phyloP scores from a whole-genome alignment of 1,140 invertebrate species.

The Drosophila seguyi region DNA sequence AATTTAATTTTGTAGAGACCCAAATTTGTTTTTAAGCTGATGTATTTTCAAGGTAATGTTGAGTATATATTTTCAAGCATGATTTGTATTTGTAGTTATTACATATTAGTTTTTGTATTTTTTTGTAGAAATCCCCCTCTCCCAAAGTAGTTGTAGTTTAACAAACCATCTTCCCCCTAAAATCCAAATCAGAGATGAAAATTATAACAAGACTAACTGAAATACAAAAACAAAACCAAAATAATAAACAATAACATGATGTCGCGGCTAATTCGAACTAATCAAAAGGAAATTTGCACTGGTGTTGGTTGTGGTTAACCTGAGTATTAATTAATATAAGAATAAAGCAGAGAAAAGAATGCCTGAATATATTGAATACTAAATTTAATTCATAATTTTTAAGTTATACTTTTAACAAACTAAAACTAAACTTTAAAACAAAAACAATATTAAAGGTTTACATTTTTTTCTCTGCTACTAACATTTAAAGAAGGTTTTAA shows the following conservation, averaged over 20 bases:
- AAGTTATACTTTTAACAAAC: neutral
- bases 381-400: neutral
- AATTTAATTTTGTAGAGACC: neutral
- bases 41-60: conserved; percentile 33
- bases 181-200: neutral
- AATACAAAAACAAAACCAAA: neutral
- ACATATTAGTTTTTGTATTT: conserved; percentile 5
- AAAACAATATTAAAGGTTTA: neutral
- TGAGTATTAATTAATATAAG: neutral
- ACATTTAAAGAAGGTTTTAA: neutral
- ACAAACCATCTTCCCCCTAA: neutral
- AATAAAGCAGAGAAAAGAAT: neutral
- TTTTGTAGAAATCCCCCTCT: neutral
- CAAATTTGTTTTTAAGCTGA: conserved; percentile 11
- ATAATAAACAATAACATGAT: neutral
- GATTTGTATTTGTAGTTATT: neutral
- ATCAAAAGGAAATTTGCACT: conserved; percentile 7
- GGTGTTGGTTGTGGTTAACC: conserved; percentile 53
- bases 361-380: neutral
- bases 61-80: conserved; percentile 28
- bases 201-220: conserved; percentile 15
- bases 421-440: too few species aligned
- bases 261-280: conserved; percentile 11
- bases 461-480: neutral
- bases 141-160: conserved; percentile 28